Evolutionary conservation across 2,888 invertebrate species (phyloP), one percentile per base, ranked within the genome.

Genomic region (Pardosa pseudoannulata): DNA sequence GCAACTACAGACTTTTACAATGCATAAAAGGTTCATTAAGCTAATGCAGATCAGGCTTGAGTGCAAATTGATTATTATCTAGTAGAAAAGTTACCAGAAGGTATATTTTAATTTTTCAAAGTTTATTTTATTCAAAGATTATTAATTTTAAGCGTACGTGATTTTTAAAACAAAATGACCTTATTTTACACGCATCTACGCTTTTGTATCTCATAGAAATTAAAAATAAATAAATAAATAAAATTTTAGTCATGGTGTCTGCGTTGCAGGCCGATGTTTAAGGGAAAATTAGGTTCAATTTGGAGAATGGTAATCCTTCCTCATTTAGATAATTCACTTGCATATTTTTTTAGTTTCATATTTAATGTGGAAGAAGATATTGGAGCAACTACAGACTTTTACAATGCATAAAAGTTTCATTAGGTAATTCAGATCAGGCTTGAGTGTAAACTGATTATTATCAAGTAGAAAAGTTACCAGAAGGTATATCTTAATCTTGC

Each of bases 1-100:
- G 56, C 50, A 79, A 79, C 70, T 79, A 79, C 29, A 70, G 62
- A n/a, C 29, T 27, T 65, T 62, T 56, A 62, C 56, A 9, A 28
- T 16, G 11, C 29, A 39, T 39, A 62, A 62, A 71, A 70, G 16
- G 28, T 11, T 50, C 11, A 23, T 39, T 39, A 32, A 39, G 70
- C n/a, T 39, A 79, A 71, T 79, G 56, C 41, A 56, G 39, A 32
- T 39, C 31, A 36, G 56, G 56, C 39, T 27, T 19, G 39, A 50
- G 78, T 50, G 70, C 36, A 79, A 79, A 70, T 71, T 70, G 79
- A 71, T 71, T 70, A 39, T 31, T 36, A 13, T 29, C 9, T 75
- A 39, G 39, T 41, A 19, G 64, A 39, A 65, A 75, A 28, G 65
- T n/a, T 65, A 29, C 75, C 62, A 32, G 56, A 16, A 62, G 73